Conservation (phyloP, 2,113 vertebrate genomes). For the Rhinogobius similis region DNA sequence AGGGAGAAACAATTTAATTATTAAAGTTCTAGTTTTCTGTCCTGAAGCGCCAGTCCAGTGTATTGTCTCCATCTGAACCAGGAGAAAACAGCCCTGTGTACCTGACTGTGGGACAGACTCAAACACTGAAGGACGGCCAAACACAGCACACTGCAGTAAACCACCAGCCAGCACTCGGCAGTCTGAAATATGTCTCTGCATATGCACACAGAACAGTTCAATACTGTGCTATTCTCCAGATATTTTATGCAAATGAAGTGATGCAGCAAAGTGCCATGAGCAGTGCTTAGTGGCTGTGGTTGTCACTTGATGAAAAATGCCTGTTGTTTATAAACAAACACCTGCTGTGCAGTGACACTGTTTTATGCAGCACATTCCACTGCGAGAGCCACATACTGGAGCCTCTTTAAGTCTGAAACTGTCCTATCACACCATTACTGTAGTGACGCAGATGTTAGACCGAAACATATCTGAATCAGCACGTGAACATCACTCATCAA, state of each 20-base stretch:
- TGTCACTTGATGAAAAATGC: conserved; percentile 46
- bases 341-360: conserved; percentile 31
- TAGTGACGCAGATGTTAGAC: not conserved
- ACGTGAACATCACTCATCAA: conserved; percentile 1
- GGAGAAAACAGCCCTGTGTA: not conserved
- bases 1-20: not conserved
- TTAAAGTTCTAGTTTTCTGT: not conserved
- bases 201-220: conserved; percentile 30
- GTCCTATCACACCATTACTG: conserved; percentile 1
- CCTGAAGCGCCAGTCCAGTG: not conserved
- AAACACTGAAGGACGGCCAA: not conserved
- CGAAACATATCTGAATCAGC: not conserved
- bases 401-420: conserved; percentile 37
- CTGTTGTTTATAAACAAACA: conserved; percentile 58
- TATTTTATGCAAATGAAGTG: conserved; percentile 54
- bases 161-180: not conserved
- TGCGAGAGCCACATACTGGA: conserved; percentile 20
- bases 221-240: conserved; percentile 28
- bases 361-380: conserved; percentile 13
- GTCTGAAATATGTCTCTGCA: conserved; percentile 20
- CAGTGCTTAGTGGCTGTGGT: conserved; percentile 31
- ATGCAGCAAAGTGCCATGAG: conserved; percentile 34
- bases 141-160: conserved; percentile 1
- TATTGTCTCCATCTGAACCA: not conserved
- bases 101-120: conserved; percentile 2